phyloP scores from a whole-genome alignment of 1,140 invertebrate genomes.

The Chironomus tepperi region DNA sequence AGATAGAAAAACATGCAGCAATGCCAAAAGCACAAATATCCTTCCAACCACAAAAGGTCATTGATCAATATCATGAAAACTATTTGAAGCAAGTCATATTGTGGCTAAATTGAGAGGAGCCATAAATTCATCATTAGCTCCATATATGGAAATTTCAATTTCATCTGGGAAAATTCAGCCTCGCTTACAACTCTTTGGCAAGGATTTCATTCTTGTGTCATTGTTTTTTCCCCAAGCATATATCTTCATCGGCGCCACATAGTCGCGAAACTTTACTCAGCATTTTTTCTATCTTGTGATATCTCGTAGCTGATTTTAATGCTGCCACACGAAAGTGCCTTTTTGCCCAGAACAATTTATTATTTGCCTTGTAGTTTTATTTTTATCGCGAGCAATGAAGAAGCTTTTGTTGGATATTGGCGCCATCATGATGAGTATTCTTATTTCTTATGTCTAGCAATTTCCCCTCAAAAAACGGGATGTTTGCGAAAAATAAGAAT shows the following conservation, averaged over 20 bases:
- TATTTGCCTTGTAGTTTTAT: slow-evolving; percentile 9
- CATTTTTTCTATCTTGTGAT: background rate
- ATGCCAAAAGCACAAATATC: no score
- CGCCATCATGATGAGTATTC: slow-evolving; percentile 1
- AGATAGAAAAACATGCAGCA: no score
- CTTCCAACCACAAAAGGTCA: no score
- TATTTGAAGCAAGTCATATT: no score
- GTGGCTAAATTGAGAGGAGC: no score
- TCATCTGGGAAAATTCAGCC: background rate
- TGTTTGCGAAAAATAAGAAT: no score
- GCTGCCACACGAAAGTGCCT: background rate
- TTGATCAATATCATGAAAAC: no score
- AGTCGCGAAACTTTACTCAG: slow-evolving; percentile 10
- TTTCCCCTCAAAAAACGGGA: background rate
- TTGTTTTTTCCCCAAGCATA: background rate
- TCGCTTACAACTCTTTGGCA: background rate
- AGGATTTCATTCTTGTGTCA: slow-evolving; percentile 16
- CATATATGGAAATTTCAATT: background rate
- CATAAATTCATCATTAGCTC: no score
- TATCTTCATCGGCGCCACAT: background rate
- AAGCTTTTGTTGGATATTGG: background rate
- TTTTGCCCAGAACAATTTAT: slow-evolving; percentile 10
- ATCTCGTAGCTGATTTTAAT: background rate
- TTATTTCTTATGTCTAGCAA: background rate
- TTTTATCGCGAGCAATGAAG: slow-evolving; percentile 12